phyloP scores from a whole-genome alignment of 2,797 vertebrate species.

The Sebastiscus albofasciatus region DNA sequence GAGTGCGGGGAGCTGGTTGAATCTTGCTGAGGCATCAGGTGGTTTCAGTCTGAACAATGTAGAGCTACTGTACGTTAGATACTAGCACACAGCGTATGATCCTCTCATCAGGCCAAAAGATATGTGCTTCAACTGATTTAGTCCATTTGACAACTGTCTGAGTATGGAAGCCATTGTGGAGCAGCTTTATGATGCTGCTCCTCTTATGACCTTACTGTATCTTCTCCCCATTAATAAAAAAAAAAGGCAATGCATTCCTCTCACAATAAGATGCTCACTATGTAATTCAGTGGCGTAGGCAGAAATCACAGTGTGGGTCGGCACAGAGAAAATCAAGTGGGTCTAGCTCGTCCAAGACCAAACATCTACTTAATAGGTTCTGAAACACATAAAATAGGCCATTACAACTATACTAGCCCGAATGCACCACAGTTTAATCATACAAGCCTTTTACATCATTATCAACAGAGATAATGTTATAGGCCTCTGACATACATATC shows the following conservation, averaged over 20 bases:
- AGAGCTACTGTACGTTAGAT: not conserved
- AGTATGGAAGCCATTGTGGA: not conserved
- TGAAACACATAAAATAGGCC: no score
- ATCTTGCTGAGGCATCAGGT: not conserved
- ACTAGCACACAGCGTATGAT: not conserved
- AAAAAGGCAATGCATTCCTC: not conserved
- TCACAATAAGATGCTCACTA: not conserved
- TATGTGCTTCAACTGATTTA: not conserved
- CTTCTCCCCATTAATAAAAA: not conserved
- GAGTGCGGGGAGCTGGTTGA: not conserved
- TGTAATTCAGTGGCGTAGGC: not conserved
- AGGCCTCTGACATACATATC: no score
- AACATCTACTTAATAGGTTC: no score
- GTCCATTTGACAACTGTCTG: not conserved
- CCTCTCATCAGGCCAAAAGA: conserved; percentile 10
- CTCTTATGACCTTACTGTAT: not conserved
- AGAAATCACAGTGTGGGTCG: no score
- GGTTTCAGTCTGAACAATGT: not conserved
- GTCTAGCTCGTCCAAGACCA: no score
- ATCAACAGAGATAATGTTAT: no score
- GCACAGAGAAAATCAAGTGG: no score
- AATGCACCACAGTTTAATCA: no score
- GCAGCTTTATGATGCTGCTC: not conserved
- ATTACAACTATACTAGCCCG: no score
- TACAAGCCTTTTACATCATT: no score